Percentiles rank a stretch among this genome's conserved stretches.
phyloP scores from a whole-genome alignment of 2,797 vertebrate genomes.

The Xenentodon cancila region DNA sequence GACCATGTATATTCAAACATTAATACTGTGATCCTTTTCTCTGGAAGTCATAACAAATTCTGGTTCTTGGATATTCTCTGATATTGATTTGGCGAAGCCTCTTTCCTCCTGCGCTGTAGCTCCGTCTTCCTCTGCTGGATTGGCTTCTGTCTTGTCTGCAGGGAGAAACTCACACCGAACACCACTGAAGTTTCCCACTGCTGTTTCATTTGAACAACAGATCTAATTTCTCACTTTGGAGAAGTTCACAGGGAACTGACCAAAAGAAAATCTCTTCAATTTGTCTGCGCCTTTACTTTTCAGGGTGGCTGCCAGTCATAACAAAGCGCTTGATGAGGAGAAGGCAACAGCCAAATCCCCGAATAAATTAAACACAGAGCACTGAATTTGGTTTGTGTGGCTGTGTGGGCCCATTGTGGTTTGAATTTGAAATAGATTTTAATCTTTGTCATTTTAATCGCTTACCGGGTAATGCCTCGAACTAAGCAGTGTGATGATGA shows the following conservation, averaged over 20 bases:
- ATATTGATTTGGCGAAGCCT: constrained; percentile 44
- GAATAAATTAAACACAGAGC: constrained; percentile 34
- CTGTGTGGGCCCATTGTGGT: constrained; percentile 18
- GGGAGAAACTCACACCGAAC: constrained; percentile 53
- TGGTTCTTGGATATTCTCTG: constrained; percentile 25
- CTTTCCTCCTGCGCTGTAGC: constrained; percentile 5
- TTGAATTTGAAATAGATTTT: constrained; percentile 41
- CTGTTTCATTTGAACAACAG: constrained; percentile 63
- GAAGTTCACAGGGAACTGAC: constrained; percentile 51
- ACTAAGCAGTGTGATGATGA: constrained; percentile 29
- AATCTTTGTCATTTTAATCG: constrained; percentile 38
- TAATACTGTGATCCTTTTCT: constrained; percentile 14
- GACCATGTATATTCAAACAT: constrained; percentile 11
- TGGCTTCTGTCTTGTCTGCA: constrained; percentile 48
- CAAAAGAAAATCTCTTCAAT: constrained; percentile 65
- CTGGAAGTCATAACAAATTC: constrained; percentile 18
- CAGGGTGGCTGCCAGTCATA: constrained; percentile 61
- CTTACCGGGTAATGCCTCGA: constrained; percentile 28
- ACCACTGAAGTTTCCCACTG: constrained; percentile 63
- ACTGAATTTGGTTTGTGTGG: constrained; percentile 32
- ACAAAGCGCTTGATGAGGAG: constrained; percentile 59
- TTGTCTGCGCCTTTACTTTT: constrained; percentile 56
- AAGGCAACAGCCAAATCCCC: constrained; percentile 33
- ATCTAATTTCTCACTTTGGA: constrained; percentile 69
- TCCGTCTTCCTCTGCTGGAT: constrained; percentile 24